Evolutionary conservation across 2,113 vertebrate genomes (phyloP), one percentile per base, ranked within the genome.

Genomic region (Tachysurus vachellii): DNA sequence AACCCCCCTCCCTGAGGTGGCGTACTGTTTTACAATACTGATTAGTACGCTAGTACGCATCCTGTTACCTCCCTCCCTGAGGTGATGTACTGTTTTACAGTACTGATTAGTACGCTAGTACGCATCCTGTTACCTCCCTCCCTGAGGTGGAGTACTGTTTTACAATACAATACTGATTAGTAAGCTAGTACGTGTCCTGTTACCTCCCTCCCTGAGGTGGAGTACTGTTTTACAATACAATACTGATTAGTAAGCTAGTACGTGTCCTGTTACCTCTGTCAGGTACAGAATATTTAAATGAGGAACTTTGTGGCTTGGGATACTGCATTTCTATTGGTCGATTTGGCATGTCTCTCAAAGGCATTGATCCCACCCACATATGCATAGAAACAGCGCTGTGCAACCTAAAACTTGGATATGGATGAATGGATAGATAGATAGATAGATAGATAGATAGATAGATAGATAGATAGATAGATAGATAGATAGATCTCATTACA

Each of bases 241-340:
- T 5, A n/a, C n/a, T n/a, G n/a, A n/a, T 26, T 75, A 85, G 83
- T n/a, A 85, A 11, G 17, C 21, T n/a, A 75, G 68, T 75, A 12
- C 12, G 83, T 31, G 54, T 87, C n/a, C n/a, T n/a, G n/a, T n/a
- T n/a, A n/a, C n/a, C n/a, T n/a, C 90, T 88, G 81, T 17, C 28
- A 64, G 85, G 0, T 86, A 50, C 47, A 47, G 82, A 84, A 79
- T 88, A 71, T 90, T 93, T 90, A 91, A 89, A 83, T 85, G 87
- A 56, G 42, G 54, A 19, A 93, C 91, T 62, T 89, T 88, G 81
- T 88, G 59, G 73, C 59, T 66, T 56, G 59, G 86, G 14, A 70
- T 91, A 91, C 36, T 12, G 16, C 14, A 16, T 82, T 87, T 19
- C 75, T 59, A 89, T 88, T 90, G 86, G 90, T 82, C 23, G 53